Evolutionary conservation across 2,113 vertebrate genomes (phyloP).

Genomic region (Rhombomys opimus): DNA sequence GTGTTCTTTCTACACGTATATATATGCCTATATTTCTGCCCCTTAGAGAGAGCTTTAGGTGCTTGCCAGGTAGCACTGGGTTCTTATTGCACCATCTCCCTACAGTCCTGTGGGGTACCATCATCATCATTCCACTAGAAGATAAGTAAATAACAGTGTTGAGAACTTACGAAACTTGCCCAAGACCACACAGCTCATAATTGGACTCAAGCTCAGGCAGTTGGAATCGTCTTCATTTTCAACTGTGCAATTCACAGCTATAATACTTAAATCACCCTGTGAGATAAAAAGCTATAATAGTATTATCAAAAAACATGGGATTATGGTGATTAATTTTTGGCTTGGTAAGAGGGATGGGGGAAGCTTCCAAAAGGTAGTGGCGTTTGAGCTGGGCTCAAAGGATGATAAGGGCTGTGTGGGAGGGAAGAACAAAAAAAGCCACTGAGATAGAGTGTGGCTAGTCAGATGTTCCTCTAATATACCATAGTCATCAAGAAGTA

Average conservation of each 20-base stretch:
- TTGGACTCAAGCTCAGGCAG: neutral
- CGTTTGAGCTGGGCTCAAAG: constrained; percentile 2
- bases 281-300: constrained; percentile 3
- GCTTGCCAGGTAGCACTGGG: neutral
- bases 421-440: neutral
- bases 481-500: neutral
- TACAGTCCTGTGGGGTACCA: neutral
- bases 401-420: neutral
- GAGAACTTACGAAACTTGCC: neutral
- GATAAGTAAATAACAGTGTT: neutral
- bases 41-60: neutral
- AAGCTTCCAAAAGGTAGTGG: neutral
- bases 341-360: neutral
- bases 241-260: neutral
- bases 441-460: neutral
- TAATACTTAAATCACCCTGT: neutral
- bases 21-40: neutral
- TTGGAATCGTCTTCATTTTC: neutral
- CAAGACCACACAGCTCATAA: neutral
- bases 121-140: neutral
- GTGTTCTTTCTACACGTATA: neutral
- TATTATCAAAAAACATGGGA: neutral
- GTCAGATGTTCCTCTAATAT: neutral
- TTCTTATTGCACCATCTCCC: neutral
- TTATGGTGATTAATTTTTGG: neutral